Percentiles rank a stretch among this genome's conserved stretches.
Conservation (phyloP, 1,140 invertebrate species). For the Druon quercuslanigerum region DNA sequence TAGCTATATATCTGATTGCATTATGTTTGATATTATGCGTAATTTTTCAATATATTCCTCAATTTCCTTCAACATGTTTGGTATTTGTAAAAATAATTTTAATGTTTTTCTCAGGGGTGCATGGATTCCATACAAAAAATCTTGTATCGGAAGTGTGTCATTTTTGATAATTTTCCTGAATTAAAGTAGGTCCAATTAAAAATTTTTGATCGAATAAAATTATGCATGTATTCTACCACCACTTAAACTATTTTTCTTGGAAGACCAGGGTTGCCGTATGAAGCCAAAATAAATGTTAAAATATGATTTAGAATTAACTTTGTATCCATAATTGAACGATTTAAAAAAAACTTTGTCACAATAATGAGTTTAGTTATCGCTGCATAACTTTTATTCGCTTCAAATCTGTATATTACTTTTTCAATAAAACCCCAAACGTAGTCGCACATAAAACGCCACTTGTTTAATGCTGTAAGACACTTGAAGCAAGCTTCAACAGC, state of each 20-base stretch:
- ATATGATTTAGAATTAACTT: background rate
- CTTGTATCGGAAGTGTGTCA: background rate
- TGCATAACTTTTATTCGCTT: too few species aligned
- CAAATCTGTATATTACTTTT: too few species aligned
- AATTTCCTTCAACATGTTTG: conserved; percentile 32
- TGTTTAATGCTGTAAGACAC: too few species aligned
- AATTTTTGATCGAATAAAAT: conserved; percentile 8
- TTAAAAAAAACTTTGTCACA: too few species aligned
- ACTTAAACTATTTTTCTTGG: conserved; percentile 27
- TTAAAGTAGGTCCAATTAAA: background rate
- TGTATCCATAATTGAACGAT: too few species aligned
- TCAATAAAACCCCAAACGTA: too few species aligned
- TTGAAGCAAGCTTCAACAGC: too few species aligned
- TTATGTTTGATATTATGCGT: conserved; percentile 38
- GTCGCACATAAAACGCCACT: too few species aligned
- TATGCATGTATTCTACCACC: background rate
- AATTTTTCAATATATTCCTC: conserved; percentile 35
- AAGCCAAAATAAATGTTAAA: conserved; percentile 35
- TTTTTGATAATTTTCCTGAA: conserved; percentile 1
- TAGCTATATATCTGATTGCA: background rate
- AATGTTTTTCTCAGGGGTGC: conserved; percentile 35
- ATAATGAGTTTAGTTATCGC: too few species aligned
- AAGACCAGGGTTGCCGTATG: conserved; percentile 24
- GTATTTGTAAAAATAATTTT: conserved; percentile 35
- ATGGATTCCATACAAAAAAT: background rate